A percentile compares a stretch with the other conserved stretches of the same genome.
These are phyloP conservation scores for Anorthoa munda DNA, from an alignment of 2,888 invertebrate genomes.

Conservation along the genomic window DNA sequence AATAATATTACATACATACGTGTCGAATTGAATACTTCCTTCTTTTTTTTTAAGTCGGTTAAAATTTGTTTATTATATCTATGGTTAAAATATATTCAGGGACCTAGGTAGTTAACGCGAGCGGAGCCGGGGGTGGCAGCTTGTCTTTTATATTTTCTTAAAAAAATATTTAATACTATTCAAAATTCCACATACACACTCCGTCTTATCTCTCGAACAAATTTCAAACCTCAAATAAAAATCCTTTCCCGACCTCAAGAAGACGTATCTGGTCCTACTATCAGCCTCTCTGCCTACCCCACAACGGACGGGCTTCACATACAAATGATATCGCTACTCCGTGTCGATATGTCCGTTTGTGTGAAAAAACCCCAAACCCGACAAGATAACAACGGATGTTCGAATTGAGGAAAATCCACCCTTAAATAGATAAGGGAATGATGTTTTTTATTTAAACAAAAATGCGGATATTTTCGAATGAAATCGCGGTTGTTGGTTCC, in stretches of 20 bases:
- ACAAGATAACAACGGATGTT: constrained; percentile 50
- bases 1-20: too few relatives aligned
- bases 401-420: constrained; percentile 60
- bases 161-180: not conserved
- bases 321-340: constrained; percentile 58
- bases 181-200: constrained; percentile 13
- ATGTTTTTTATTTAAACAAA: constrained; percentile 53
- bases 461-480: constrained; percentile 1
- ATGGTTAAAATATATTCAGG: too few relatives aligned
- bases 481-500: constrained; percentile 19
- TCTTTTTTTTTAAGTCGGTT: too few relatives aligned
- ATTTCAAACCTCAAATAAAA: constrained; percentile 36
- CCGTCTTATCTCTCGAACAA: constrained; percentile 42
- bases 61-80: too few relatives aligned
- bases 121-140: not conserved
- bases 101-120: too few relatives aligned
- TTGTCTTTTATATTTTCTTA: not conserved
- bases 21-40: too few relatives aligned
- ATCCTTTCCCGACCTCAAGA: constrained; percentile 29
- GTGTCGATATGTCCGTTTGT: constrained; percentile 60
- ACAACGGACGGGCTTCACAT: constrained; percentile 32
- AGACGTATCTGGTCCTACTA: constrained; percentile 36
- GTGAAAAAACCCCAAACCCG: constrained; percentile 46
- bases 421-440: constrained; percentile 53
- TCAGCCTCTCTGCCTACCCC: constrained; percentile 32